Percentiles rank a stretch among this genome's conserved stretches.
Conservation (phyloP, 2,113 vertebrate genomes). For the Nannospalax galili region DNA sequence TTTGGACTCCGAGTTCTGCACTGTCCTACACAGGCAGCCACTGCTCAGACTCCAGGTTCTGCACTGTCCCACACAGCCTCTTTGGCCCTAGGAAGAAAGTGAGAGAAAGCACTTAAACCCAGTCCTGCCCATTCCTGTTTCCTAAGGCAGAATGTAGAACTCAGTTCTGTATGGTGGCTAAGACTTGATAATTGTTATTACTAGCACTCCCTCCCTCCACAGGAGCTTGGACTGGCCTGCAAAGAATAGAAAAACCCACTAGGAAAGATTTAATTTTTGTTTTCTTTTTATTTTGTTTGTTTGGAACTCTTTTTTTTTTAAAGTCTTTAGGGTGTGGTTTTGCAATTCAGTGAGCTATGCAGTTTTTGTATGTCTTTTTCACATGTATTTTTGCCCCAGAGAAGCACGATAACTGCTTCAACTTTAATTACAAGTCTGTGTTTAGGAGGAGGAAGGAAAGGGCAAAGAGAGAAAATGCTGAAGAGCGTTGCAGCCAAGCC, state of each 20-base stretch:
- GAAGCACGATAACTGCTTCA: neutral
- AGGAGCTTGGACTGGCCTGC: neutral
- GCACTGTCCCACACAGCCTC: neutral
- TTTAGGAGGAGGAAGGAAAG: constrained; percentile 24
- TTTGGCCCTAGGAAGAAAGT: neutral
- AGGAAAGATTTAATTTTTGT: constrained; percentile 41
- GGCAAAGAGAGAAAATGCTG: neutral
- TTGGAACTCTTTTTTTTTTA: neutral
- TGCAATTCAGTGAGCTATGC: neutral
- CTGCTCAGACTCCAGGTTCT: neutral
- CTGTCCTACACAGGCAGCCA: neutral
- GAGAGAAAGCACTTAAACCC: neutral
- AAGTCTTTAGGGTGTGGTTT: neutral
- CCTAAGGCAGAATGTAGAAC: neutral
- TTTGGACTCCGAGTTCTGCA: neutral
- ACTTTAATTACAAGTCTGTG: neutral
- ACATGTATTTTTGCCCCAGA: neutral
- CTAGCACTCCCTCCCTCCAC: neutral
- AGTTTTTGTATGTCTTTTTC: constrained; percentile 17
- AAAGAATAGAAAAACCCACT: constrained; percentile 38
- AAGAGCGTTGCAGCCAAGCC: neutral
- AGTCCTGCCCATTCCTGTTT: neutral
- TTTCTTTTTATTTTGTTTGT: constrained; percentile 26
- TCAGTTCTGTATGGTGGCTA: neutral
- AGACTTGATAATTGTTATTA: constrained; percentile 7